Evolutionary conservation across 2,797 vertebrate species (phyloP).

Genomic region (Spatula versicolor): DNA sequence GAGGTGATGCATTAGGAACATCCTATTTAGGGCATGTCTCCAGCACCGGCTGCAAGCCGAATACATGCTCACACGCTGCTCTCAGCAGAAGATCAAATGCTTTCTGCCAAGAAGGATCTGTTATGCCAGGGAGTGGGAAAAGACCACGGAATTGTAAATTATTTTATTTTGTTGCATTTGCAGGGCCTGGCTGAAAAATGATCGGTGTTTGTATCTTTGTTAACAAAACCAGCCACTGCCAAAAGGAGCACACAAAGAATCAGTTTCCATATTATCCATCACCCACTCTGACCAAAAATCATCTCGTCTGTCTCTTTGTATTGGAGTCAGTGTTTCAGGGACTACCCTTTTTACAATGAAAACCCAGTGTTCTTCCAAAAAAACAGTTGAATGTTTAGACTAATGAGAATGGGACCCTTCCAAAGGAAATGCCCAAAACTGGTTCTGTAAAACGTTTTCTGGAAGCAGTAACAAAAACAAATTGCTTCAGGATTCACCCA

Average conservation of each 20-base stretch:
- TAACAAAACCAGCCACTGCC: neutral
- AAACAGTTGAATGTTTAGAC: neutral
- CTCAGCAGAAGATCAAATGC: neutral
- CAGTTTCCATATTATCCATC: neutral
- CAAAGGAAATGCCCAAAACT: neutral
- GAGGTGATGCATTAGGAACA: neutral
- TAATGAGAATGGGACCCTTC: neutral
- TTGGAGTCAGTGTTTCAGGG: neutral
- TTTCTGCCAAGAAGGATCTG: neutral
- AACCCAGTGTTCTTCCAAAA: neutral
- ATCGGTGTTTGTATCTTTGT: neutral
- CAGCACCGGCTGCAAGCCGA: neutral
- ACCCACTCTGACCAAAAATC: fast-evolving
- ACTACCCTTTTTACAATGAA: too few relatives aligned
- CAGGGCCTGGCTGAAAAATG: neutral
- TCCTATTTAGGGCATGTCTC: neutral
- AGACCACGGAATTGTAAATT: neutral
- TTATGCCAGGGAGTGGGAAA: neutral
- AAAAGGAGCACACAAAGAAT: neutral
- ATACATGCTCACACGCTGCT: neutral
- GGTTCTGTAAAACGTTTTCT: neutral
- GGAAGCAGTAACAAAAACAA: neutral
- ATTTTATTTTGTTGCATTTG: neutral
- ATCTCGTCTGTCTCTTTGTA: fast-evolving
- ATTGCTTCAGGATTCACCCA: neutral